Evolutionary conservation across 1,140 invertebrate species (phyloP), one percentile per base, ranked within the genome.

Genomic region (Propsilocerus akamusi): DNA sequence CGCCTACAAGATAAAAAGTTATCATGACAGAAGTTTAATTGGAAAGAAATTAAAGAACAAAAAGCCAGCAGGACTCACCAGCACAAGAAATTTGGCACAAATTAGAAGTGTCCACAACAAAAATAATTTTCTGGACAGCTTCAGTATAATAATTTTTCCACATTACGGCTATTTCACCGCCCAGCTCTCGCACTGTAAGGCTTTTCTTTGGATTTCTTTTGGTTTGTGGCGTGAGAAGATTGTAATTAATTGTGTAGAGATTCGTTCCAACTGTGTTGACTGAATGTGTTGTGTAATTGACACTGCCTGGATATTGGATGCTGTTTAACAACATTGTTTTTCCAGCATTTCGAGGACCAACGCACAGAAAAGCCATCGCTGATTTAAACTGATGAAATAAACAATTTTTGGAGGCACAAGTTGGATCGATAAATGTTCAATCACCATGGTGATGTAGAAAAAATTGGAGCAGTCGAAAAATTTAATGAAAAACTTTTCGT

Each of bases 51-150:
- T 10, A 23, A 7, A 24, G 26, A 25, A 48, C 30, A 41, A 25
- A 46, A 23, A 11, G 48, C 22, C 24, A 34, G 24, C 5, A 24
- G n/a, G 20, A 14, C 28, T 47, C 3, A 55, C 80, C 80, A 28
- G 83, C 80, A n/a, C 78, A 80, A 11, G 81, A 82, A 56, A 86
- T 85, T 66, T 86, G 82, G 55, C 82, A 85, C 41, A 85, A 68
- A 66, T 86, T 85, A 5, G 81, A 83, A 0, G 80, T 74, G 58
- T 86, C 83, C 8, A 86, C 74, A 2, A 86, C 81, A 53, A 79
- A 86, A 52, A 87, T 78, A 2, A 85, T 71, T 61, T 82, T 84
- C 46, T 71, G 70, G 11, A 83, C 71, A 49, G 73, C 71, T 22
- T 72, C 65, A 47, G 55, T 57, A 48, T 80, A 80, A 58, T 86